Evolutionary conservation across 2,888 invertebrate genomes (phyloP).

Genomic region (Zootermopsis nevadensis): DNA sequence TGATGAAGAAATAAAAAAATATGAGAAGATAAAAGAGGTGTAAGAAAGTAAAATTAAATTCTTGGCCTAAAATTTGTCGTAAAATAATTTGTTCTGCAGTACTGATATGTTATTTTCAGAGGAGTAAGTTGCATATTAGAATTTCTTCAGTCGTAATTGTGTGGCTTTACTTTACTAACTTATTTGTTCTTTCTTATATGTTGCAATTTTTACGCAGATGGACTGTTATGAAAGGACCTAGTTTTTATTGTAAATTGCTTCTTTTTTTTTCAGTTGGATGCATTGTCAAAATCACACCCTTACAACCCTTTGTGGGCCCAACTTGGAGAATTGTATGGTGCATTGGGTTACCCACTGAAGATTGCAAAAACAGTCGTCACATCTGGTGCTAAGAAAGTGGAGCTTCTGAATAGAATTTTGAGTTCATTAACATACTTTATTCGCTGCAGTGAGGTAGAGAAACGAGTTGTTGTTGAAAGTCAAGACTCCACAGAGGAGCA

Average conservation of each 20-base stretch:
- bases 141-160: too few relatives aligned
- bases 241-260: slow-evolving; percentile 24
- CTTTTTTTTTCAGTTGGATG: slow-evolving; percentile 63
- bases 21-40: too few relatives aligned
- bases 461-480: slow-evolving; percentile 1
- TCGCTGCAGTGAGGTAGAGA: slow-evolving; percentile 78
- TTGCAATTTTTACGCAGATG: too few relatives aligned
- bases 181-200: too few relatives aligned
- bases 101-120: too few relatives aligned
- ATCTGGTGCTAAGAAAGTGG: slow-evolving; percentile 68
- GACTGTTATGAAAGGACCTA: not conserved
- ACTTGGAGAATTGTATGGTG: slow-evolving; percentile 87
- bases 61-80: too few relatives aligned
- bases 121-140: too few relatives aligned
- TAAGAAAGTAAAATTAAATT: too few relatives aligned
- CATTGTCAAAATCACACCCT: slow-evolving; percentile 71
- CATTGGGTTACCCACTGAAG: slow-evolving; percentile 81
- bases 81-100: too few relatives aligned
- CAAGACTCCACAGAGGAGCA: not conserved
- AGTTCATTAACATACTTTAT: slow-evolving; percentile 88
- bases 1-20: too few relatives aligned
- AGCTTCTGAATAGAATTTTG: slow-evolving; percentile 78
- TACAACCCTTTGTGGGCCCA: slow-evolving; percentile 94
- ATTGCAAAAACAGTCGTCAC: slow-evolving; percentile 84
- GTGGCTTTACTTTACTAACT: too few relatives aligned